Conservation (phyloP, 2,888 invertebrate genomes). For the Toxonevra muliebris region DNA sequence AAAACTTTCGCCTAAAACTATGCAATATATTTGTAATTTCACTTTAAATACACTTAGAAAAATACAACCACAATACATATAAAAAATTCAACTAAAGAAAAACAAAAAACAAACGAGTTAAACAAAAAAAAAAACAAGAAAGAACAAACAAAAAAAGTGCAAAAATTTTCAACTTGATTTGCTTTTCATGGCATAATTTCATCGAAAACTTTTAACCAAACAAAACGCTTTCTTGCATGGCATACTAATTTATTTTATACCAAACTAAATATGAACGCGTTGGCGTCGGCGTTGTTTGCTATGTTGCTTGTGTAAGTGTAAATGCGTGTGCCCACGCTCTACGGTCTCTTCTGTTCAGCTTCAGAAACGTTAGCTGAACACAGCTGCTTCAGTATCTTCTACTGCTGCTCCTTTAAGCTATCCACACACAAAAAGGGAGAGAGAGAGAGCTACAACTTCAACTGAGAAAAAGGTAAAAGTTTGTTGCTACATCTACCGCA, state of each 20-base stretch:
- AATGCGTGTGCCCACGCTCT: neutral
- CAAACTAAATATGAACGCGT: too few species aligned
- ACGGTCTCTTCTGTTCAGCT: slow-evolving; percentile 4
- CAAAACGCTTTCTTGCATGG: slow-evolving; percentile 11
- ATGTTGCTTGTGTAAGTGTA: neutral
- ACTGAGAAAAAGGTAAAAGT: neutral
- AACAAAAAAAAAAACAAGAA: too few species aligned
- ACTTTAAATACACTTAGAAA: too few species aligned
- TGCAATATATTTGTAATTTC: too few species aligned
- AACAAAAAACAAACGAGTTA: too few species aligned
- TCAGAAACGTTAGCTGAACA: slow-evolving; percentile 12
- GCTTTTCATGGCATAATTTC: slow-evolving; percentile 7
- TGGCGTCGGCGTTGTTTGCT: too few species aligned
- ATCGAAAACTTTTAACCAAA: slow-evolving; percentile 19
- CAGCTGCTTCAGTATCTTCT: slow-evolving; percentile 13
- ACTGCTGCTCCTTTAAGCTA: neutral
- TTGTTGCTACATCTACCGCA: neutral
- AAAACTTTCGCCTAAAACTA: too few species aligned
- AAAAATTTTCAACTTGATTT: slow-evolving; percentile 39
- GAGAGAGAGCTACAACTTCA: neutral
- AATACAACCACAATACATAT: too few species aligned
- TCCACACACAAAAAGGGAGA: too few species aligned
- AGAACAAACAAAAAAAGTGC: slow-evolving; percentile 9
- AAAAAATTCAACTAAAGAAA: too few species aligned
- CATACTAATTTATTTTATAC: slow-evolving; percentile 22